phyloP scores from a whole-genome alignment of 2,797 vertebrate genomes.

The Clangula hyemalis region DNA sequence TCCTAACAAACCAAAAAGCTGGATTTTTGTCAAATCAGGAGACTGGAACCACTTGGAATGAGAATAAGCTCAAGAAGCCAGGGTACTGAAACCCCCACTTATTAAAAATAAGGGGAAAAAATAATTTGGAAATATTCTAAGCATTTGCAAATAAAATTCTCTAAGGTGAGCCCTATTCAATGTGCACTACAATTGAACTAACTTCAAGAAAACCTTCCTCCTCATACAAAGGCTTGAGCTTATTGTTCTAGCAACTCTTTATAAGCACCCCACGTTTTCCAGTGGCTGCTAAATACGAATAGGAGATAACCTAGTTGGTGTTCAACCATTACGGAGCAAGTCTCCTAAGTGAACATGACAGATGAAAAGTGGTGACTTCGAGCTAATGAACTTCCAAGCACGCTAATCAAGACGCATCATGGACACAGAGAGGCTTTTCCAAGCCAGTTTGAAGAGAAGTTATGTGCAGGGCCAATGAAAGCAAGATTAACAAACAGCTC shows the following conservation, averaged over 20 bases:
- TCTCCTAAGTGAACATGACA: neutral
- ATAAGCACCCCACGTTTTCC: neutral
- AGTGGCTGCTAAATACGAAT: neutral
- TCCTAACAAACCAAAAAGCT: slow-evolving; percentile 31
- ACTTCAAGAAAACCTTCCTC: neutral
- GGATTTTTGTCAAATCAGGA: slow-evolving; percentile 17
- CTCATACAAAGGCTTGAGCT: neutral
- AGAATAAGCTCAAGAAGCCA: neutral
- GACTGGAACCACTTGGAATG: slow-evolving; percentile 22
- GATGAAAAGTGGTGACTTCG: neutral
- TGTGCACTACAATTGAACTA: neutral
- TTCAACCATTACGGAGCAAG: neutral
- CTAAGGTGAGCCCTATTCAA: neutral
- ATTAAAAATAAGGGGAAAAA: neutral
- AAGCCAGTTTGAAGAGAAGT: neutral
- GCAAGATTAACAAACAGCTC: slow-evolving; percentile 46
- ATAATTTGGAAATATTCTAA: neutral
- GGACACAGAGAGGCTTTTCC: slow-evolving; percentile 35
- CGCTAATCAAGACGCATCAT: neutral
- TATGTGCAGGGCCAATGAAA: neutral
- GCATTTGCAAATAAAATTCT: neutral
- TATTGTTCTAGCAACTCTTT: neutral
- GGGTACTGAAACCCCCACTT: neutral
- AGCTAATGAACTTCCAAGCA: neutral
- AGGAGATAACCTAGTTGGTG: neutral